A percentile compares a stretch with the other conserved stretches of the same genome.
phyloP scores from a whole-genome alignment of 1,140 invertebrate species.

The Mycetomoellerius zeteki region DNA sequence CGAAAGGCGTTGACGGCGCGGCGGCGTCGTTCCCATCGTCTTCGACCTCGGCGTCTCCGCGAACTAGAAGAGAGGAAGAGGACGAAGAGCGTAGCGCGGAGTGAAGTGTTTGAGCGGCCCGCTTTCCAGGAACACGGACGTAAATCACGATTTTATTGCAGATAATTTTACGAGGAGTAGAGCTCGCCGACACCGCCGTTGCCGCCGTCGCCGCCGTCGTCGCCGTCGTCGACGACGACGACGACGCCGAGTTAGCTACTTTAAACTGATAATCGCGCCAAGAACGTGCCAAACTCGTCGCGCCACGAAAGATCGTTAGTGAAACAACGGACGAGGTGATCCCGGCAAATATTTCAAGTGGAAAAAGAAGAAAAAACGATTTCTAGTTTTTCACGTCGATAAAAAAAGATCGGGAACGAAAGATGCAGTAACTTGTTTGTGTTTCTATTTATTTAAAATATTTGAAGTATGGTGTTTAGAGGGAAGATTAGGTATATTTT shows the following conservation, averaged over 20 bases:
- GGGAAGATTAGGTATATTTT: background rate
- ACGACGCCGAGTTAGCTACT: slow-evolving; percentile 73
- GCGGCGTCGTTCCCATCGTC: slow-evolving; percentile 42
- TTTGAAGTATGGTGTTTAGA: background rate
- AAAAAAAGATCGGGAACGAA: background rate
- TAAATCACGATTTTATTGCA: slow-evolving; percentile 84
- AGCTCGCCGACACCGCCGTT: slow-evolving; percentile 61
- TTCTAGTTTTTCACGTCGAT: background rate
- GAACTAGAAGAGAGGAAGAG: slow-evolving; percentile 29
- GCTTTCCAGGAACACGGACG: slow-evolving; percentile 80
- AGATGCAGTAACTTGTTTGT: background rate
- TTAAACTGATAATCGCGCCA: slow-evolving; percentile 79
- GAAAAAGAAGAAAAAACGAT: background rate
- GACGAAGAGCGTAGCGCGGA: slow-evolving; percentile 56
- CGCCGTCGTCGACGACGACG: slow-evolving; percentile 42
- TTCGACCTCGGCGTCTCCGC: slow-evolving; percentile 52
- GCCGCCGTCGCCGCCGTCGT: slow-evolving; percentile 41
- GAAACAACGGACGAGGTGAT: slow-evolving; percentile 71
- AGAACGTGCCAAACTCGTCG: slow-evolving; percentile 15
- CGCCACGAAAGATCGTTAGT: slow-evolving; percentile 72
- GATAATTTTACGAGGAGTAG: slow-evolving; percentile 83
- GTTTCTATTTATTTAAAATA: background rate
- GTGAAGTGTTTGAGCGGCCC: slow-evolving; percentile 74
- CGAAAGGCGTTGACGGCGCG: slow-evolving; percentile 36
- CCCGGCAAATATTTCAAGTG: background rate